Base-by-base conservation (phyloP, 2,113 vertebrate species). In the Orientallactaga bullata region DNA sequence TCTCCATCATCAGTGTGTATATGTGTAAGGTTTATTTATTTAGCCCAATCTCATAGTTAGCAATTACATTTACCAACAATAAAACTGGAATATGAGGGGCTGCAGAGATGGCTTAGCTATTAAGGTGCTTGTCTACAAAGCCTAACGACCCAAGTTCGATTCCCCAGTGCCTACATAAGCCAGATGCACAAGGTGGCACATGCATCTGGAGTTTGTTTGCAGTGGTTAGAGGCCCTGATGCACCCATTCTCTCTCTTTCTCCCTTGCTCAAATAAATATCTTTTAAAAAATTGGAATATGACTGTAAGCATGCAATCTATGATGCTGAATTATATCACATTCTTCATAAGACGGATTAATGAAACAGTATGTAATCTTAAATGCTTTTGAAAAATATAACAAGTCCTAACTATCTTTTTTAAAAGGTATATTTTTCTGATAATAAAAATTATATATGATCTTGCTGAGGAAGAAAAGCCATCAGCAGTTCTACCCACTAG, bases 361-460 rank as follows among this genome's bases (percentile, higher is more conserved):
- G 58, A 8, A 93, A 66, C 20, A 85, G 15, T 77, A 85, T 37
- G 16, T 88, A 63, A 90, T 68, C 39, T 47, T 63, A 83, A 86
- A 35, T n/a, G 79, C 5, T 9, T 85, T 85, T 85, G 4, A 35
- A 89, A 85, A 76, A 74, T 73, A 24, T 66, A 66, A 10, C 24
- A 26, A 66, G 28, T 66, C 65, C 7, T 66, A 66, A 66, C n/a
- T 9, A 7, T 11, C 26, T 26, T 66, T 66, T 66, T 2, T 28
- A 28, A 66, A 71, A 72, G 66, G 37, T 51, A 30, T 11, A n/a
- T 26, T 88, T 88, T 73, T 51, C 24, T 68, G 26, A 83, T 73
- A 66, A 72, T 60, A 28, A 37, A 86, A 78, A 76, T 63, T 79
- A 84, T 21, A 76, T 8, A 66, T 78, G 65, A 11, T 55, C 65